These are phyloP conservation scores for Menidia menidia DNA, from an alignment of 2,797 vertebrate genomes.

Conservation along the genomic window DNA sequence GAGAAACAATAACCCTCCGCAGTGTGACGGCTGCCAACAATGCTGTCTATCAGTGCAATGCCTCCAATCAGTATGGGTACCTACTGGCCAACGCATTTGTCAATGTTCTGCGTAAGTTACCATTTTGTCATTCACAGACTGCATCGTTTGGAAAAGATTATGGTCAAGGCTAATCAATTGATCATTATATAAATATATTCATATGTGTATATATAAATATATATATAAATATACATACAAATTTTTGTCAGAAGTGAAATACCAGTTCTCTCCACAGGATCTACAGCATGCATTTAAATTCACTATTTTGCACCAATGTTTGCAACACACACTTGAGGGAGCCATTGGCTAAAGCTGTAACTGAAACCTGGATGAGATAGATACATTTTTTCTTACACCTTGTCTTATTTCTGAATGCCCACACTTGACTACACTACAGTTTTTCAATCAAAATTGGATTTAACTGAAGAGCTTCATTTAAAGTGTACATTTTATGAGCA, in stretches of 20 bases:
- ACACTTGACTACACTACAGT: neutral
- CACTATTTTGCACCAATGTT: too few relatives aligned
- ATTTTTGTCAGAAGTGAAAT: too few relatives aligned
- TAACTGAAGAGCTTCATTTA: neutral
- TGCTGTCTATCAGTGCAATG: constrained; percentile 97
- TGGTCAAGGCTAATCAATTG: neutral
- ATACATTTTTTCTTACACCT: neutral
- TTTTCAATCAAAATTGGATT: neutral
- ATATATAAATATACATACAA: too few relatives aligned
- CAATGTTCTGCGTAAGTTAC: constrained; percentile 90
- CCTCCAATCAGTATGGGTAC: constrained; percentile 94
- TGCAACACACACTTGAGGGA: too few relatives aligned
- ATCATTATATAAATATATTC: too few relatives aligned
- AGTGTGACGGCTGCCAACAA: constrained; percentile 89
- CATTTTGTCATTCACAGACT: neutral
- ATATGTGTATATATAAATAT: too few relatives aligned
- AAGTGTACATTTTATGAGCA: neutral
- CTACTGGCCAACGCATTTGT: constrained; percentile 95
- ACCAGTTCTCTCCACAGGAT: neutral
- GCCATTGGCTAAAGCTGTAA: too few relatives aligned
- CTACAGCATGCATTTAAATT: too few relatives aligned
- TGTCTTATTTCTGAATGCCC: neutral
- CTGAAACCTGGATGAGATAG: too few relatives aligned
- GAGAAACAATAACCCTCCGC: constrained; percentile 89
- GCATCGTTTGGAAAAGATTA: neutral